Base-by-base conservation (phyloP, 2,888 invertebrate species). In the Lasioglossum oenotherae region DNA sequence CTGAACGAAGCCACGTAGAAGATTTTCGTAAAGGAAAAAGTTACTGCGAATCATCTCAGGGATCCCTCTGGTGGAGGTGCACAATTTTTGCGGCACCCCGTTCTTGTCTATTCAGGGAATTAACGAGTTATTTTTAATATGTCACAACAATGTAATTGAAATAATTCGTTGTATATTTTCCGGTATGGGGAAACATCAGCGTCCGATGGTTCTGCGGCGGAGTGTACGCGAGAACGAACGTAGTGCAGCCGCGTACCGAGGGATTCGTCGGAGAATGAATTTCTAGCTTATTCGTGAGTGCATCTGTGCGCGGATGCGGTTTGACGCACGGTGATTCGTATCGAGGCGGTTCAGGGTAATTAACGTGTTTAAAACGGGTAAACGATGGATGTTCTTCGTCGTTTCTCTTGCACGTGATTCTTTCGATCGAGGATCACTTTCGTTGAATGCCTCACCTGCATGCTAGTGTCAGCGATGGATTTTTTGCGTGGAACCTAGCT, bases 231-330 rank as follows among this genome's bases (percentile, higher is more conserved):
- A 38, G 41, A 38, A 71, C 69, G 69, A 41, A 41, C 72, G 44
- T 44, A 23, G 72, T 72, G 69, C 69, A 23, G 69, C 35, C 38
- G 41, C n/a, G 69, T 23, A 71, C 12, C 69, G 69, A n/a, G 69
- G 38, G 69, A 71, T 71, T 38, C 23, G 23, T 14, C 41, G 69
- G 41, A 71, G 41, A 38, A 71, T 71, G 41, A 71, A 38, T n/a
- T 23, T 71, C 38, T 71, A 71, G 69, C 69, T 64, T 71, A 71
- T 23, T 71, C 38, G 38, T 71, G 69, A n/a, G 69, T 71, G 69
- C 69, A 38, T 57, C 57, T n/a, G 57, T 71, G 69, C 69, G 41
- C 38, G 41, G n/a, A 38, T 71, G 69, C 41, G 69, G 64, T 64
- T 31, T 38, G 69, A 14, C 41, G 35, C 41, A 23, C n/a, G 41